Evolutionary conservation across 1,140 invertebrate genomes (phyloP).

Genomic region (Gryllus bimaculatus): DNA sequence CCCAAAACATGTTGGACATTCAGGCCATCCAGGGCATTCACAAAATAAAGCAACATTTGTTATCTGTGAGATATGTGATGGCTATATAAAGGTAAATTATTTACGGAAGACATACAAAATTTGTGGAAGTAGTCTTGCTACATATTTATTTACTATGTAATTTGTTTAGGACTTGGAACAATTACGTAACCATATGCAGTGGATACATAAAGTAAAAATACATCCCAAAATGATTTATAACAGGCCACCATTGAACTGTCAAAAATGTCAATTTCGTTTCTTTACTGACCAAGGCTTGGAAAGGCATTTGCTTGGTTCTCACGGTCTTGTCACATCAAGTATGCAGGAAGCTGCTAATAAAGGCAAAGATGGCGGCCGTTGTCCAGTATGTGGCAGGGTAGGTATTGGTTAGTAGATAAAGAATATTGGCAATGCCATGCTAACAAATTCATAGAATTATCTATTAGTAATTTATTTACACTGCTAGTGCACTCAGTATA

Average conservation of each 20-base stretch:
- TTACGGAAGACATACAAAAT: neutral
- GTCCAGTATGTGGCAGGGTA: constrained; percentile 84
- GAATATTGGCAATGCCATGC: neutral
- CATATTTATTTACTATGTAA: constrained; percentile 15
- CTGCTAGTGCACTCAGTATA: too few relatives aligned
- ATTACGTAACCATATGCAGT: constrained; percentile 87
- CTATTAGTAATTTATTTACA: too few relatives aligned
- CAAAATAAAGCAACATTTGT: constrained; percentile 71
- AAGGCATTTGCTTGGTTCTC: constrained; percentile 83
- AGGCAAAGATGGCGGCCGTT: constrained; percentile 85
- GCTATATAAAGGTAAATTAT: constrained; percentile 70
- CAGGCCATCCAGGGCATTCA: constrained; percentile 32
- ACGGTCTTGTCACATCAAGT: constrained; percentile 87
- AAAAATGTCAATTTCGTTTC: constrained; percentile 87
- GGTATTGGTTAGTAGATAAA: neutral
- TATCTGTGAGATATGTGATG: constrained; percentile 91
- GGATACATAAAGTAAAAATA: constrained; percentile 93
- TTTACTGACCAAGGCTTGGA: constrained; percentile 79
- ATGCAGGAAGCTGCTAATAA: constrained; percentile 93
- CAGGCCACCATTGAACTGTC: constrained; percentile 86
- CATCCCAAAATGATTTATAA: constrained; percentile 95
- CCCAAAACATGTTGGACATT: constrained; percentile 35
- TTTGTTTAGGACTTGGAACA: constrained; percentile 68
- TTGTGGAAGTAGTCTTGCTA: neutral
- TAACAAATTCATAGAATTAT: too few relatives aligned